Base-by-base conservation (phyloP, 2,113 vertebrate genomes). In the Leptobrachium ailaonicum region DNA sequence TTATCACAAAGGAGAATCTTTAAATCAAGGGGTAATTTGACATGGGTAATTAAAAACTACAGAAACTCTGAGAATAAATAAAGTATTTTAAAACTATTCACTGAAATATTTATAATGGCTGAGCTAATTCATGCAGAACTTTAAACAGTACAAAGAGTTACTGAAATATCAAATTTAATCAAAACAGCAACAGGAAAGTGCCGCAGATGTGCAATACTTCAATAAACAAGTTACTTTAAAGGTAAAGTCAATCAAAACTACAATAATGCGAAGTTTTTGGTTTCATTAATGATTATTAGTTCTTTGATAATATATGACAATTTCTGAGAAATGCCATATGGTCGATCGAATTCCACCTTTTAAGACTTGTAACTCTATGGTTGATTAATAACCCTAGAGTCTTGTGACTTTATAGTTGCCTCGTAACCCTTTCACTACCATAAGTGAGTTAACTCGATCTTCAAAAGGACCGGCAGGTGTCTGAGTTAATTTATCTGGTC, bases 1-100 rank as follows among this genome's bases (percentile, higher is more conserved):
- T 74, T 80, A 73, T 80, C 78, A 80, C 64, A 74, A 72, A 80
- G 71, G 67, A 74, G 71, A 80, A 58, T 74, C 50, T 67, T 32
- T 67, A 74, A 68, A 73, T 74, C 44, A 80, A 68, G 78, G 66
- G 45, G 41, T 66, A 73, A 80, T 73, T 80, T 74, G 63, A 74
- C 78, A 80, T 45, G 71, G 71, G 53, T 68, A 68, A 80, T 80
- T 80, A 80, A 73, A 80, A 74, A 40, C 41, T 73, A 73, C 66
- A 47, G 70, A 80, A 54, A 73, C 54, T 47, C 54, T 14, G 60
- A 73, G 60, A 73, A 80, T 72, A 80, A 80, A 66, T 43, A 78
- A 71, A 80, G 62, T 54, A 56, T 72, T 79, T 47, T 72, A 80
- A 79, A 54, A 54, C 20, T 66, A 79, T 63, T 79, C 69, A 64